Conservation (phyloP, 2,888 invertebrate genomes). For the Leptinotarsa haldemani region DNA sequence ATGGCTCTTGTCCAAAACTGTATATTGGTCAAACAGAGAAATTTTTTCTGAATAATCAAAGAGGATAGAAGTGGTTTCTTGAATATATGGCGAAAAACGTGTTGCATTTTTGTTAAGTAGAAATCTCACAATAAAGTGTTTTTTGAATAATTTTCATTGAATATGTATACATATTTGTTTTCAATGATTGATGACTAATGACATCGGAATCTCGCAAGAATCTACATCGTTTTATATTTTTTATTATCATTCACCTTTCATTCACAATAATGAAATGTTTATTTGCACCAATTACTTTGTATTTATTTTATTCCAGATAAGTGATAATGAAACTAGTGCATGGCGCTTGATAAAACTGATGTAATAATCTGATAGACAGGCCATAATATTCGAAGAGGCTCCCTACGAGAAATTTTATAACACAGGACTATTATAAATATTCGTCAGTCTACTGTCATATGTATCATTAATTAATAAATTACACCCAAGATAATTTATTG, state of each 20-base stretch:
- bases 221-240: too few relatives aligned
- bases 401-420: conserved; percentile 4
- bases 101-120: too few relatives aligned
- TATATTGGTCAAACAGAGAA: too few relatives aligned
- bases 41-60: too few relatives aligned
- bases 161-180: too few relatives aligned
- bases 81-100: too few relatives aligned
- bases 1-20: too few relatives aligned
- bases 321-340: conserved; percentile 13
- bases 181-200: too few relatives aligned
- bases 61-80: too few relatives aligned
- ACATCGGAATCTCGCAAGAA: too few relatives aligned
- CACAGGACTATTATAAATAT: conserved; percentile 15
- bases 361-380: conserved; percentile 15
- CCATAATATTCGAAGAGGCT: conserved; percentile 5
- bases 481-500: conserved; percentile 5
- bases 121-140: too few relatives aligned
- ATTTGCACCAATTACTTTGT: conserved; percentile 5
- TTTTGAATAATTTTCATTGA: too few relatives aligned
- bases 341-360: conserved; percentile 8
- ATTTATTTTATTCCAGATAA: conserved; percentile 16
- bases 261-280: background rate
- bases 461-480: conserved; percentile 14
- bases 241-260: background rate
- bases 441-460: conserved; percentile 12